These are phyloP conservation scores for Ceratina calcarata DNA, from an alignment of 1,140 invertebrate genomes.

Conservation along the genomic window DNA sequence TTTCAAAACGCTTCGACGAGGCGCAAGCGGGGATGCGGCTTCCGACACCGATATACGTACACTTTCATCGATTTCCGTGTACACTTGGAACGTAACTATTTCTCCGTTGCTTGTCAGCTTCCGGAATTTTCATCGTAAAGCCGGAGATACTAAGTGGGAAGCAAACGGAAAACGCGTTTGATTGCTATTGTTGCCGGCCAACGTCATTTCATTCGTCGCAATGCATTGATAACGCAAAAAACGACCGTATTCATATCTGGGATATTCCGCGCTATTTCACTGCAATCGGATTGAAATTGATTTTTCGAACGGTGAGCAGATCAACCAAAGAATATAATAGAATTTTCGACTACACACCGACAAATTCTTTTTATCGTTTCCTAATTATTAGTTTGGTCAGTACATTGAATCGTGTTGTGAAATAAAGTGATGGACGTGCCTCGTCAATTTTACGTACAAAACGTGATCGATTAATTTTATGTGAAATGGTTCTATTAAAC, in stretches of 20 bases:
- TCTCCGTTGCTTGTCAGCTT: neutral
- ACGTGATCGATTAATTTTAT: no score
- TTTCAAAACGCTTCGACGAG: neutral
- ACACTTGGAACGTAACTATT: slow-evolving; percentile 8
- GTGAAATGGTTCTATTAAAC: neutral
- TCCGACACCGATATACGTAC: neutral
- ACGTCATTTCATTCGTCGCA: slow-evolving; percentile 17
- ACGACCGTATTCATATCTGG: slow-evolving; percentile 26
- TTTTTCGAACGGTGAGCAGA: neutral
- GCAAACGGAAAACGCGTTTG: neutral
- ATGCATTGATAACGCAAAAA: slow-evolving; percentile 41
- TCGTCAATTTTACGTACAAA: no score
- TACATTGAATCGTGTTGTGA: no score
- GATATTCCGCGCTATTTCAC: slow-evolving; percentile 33
- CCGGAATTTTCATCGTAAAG: slow-evolving; percentile 14
- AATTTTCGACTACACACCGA: neutral
- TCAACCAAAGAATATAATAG: neutral
- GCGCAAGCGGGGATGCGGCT: neutral
- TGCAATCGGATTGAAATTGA: slow-evolving; percentile 28
- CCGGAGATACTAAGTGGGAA: no score
- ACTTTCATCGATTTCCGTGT: slow-evolving; percentile 29
- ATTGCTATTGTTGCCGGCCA: slow-evolving; percentile 15
- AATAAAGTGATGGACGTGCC: no score
- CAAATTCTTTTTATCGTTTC: neutral
- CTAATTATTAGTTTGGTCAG: no score